Evolutionary conservation across 2,113 vertebrate species (phyloP).

Genomic region (Xyliphius kryptos): DNA sequence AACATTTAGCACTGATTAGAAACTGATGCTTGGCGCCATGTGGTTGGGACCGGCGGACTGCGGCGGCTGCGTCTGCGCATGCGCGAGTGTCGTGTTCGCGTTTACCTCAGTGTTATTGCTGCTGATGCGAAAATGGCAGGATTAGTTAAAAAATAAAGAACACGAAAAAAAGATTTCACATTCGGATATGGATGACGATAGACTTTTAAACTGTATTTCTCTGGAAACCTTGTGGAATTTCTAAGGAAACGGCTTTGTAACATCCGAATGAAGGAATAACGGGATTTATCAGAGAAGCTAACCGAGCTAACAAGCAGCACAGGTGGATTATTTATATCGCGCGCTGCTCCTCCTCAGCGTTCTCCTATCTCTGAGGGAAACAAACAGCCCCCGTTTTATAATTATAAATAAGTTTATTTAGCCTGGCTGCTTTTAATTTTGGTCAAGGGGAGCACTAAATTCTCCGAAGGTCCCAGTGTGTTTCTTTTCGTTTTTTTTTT

Average conservation of each 20-base stretch:
- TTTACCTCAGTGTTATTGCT: constrained; percentile 49
- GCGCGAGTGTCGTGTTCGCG: too few species aligned
- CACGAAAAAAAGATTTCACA: neutral
- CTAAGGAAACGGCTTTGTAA: neutral
- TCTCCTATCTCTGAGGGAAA: too few species aligned
- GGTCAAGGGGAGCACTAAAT: too few species aligned
- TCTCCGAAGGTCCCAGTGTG: too few species aligned
- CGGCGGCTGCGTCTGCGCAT: constrained; percentile 59
- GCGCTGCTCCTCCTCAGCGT: too few species aligned
- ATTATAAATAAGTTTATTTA: neutral
- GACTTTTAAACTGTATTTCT: neutral
- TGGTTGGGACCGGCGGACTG: constrained; percentile 56
- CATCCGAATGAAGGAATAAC: constrained; percentile 3
- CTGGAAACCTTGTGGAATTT: neutral
- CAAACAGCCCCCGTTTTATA: neutral
- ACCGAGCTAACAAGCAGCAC: constrained; percentile 11
- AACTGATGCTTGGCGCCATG: too few species aligned
- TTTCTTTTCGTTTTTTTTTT: neutral
- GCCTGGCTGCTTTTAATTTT: neutral
- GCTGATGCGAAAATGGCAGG: constrained; percentile 21
- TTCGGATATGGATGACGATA: neutral
- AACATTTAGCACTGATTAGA: too few species aligned
- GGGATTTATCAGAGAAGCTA: constrained; percentile 7
- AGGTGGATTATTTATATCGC: constrained; percentile 4
- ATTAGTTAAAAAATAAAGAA: neutral